These are phyloP conservation scores for Sipha maydis DNA, from an alignment of 2,888 invertebrate genomes.

Conservation along the genomic window DNA sequence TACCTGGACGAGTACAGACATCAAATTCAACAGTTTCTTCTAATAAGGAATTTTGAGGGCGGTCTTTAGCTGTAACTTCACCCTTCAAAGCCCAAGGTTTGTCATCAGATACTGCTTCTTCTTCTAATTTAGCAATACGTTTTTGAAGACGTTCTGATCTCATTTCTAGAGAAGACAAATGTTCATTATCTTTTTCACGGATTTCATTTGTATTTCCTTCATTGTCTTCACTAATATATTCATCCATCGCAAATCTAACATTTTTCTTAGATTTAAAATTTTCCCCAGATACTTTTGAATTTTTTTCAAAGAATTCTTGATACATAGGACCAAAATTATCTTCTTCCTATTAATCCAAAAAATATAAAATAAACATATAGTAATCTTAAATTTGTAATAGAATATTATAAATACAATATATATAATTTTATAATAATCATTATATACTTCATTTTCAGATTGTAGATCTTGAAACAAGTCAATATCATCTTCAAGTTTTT, in stretches of 20 bases:
- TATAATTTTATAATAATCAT: not conserved
- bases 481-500: conserved; percentile 59
- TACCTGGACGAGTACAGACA: conserved; percentile 77
- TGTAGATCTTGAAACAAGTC: conserved; percentile 57
- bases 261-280: conserved; percentile 38
- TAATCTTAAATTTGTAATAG: not conserved
- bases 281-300: not conserved
- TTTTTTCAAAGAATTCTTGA: conserved; percentile 43
- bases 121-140: conserved; percentile 78
- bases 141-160: conserved; percentile 78
- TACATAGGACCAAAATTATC: conserved; percentile 58
- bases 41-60: conserved; percentile 92
- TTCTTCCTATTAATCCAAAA: conserved; percentile 32
- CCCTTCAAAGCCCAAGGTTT: conserved; percentile 96
- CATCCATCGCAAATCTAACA: conserved; percentile 58
- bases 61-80: conserved; percentile 80
- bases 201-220: conserved; percentile 6
- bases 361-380: not conserved
- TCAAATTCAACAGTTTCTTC: conserved; percentile 94
- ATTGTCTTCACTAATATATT: conserved; percentile 42
- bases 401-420: not conserved
- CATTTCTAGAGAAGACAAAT: conserved; percentile 78
- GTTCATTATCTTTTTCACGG: conserved; percentile 53
- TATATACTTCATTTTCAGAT: conserved; percentile 48
- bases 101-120: conserved; percentile 76